Evolutionary conservation across 2,888 invertebrate species (phyloP), one percentile per base, ranked within the genome.

Genomic region (Abrostola triplasia): DNA sequence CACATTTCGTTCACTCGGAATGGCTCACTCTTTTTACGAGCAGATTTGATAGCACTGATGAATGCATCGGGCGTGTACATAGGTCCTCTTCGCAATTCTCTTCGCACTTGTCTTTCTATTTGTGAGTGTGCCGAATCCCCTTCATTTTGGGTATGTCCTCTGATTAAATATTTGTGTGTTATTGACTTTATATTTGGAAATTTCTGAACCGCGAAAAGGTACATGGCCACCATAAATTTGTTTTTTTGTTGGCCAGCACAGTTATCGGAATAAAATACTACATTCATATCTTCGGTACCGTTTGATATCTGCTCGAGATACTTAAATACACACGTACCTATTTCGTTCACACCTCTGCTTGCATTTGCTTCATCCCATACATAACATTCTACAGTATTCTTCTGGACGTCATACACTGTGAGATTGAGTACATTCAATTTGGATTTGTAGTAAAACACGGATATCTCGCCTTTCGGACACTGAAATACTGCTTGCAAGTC

Each of bases 361-460:
- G 80, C 85, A 36, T 82, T 63, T 6, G 80, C 73, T 62, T 89
- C 84, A 59, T 88, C 81, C 86, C 87, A 87, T 41, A 88, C 73
- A 71, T 77, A 85, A 67, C 83, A 66, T 44, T 84, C 76, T 36
- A 70, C 73, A 70, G 11, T 2, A 40, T 40, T 40, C 10, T 40
- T 40, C 11, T 40, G 40, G 5, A 40, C 5, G 5, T 86, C 63
- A 60, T 75, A 82, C 56, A 85, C 72, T 42, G 84, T 84, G 13
- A 84, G 71, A 68, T 86, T 84, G 12, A 79, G 67, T 10, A 77
- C 75, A 64, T 82, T 81, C n/a, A 82, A 54, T 76, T 86, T 85
- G 0, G 73, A 81, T 49, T 78, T 80, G 50, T 84, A 84, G 62
- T 85, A 85, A 58, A 86, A 83, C 42, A 64, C 67, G 6, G 81